A percentile compares a stretch with the other conserved stretches of the same genome.
phyloP scores from a whole-genome alignment of 2,113 vertebrate genomes.

The Cacatua alba region DNA sequence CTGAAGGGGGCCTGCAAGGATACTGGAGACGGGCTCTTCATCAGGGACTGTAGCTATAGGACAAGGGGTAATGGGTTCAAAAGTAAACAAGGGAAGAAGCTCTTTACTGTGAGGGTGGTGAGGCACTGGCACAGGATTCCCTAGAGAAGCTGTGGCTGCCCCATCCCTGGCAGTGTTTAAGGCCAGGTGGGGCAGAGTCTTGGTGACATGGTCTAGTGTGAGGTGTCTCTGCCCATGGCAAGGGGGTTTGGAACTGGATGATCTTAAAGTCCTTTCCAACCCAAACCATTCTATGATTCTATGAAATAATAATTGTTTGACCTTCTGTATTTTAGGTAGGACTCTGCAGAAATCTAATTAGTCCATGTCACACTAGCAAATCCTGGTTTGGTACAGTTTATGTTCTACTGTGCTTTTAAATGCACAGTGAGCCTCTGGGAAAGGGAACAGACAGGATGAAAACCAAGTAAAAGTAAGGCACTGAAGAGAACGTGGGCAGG shows the following conservation, averaged over 20 bases:
- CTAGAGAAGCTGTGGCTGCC: background rate
- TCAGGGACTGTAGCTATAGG: background rate
- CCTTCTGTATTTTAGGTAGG: background rate
- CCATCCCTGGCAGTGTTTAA: background rate
- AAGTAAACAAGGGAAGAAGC: background rate
- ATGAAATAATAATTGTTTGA: background rate
- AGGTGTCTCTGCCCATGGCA: background rate
- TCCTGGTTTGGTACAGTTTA: background rate
- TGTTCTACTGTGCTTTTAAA: background rate
- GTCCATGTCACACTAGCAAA: background rate
- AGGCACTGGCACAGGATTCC: background rate
- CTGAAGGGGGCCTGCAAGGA: background rate
- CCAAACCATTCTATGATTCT: background rate
- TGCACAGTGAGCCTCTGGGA: background rate
- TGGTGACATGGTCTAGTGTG: background rate
- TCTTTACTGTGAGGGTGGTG: background rate
- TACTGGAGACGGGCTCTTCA: background rate
- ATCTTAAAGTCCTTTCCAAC: background rate
- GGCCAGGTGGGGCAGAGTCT: background rate
- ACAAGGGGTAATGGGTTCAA: background rate
- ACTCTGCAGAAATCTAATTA: background rate
- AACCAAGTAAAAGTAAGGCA: background rate
- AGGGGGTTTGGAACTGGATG: background rate
- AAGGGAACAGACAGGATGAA: background rate
- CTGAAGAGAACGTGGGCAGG: background rate